Conservation (phyloP, 2,797 vertebrate genomes). For the Falco columbarius region DNA sequence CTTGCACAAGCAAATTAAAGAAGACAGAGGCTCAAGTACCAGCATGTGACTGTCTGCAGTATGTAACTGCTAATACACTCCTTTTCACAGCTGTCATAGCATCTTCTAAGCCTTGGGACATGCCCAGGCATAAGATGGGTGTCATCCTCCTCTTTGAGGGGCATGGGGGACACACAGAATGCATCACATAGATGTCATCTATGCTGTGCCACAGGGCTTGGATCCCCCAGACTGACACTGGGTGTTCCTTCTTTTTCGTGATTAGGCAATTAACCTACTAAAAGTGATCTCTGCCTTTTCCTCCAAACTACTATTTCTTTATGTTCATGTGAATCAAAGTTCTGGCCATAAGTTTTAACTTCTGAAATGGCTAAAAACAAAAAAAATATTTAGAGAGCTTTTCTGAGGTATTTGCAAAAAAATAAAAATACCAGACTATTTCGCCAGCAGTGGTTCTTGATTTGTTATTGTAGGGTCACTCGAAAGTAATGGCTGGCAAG, state of each 20-base stretch:
- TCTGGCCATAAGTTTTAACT: background rate
- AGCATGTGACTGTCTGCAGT: background rate
- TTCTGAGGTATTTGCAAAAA: background rate
- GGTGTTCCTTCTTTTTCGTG: background rate
- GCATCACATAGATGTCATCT: background rate
- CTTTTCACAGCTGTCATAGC: background rate
- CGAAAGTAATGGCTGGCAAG: slow-evolving; percentile 27
- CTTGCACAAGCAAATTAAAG: background rate
- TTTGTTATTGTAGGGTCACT: slow-evolving; percentile 58
- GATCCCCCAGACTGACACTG: background rate
- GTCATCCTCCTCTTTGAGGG: background rate
- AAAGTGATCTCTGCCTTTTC: background rate
- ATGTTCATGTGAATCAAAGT: background rate
- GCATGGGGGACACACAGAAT: background rate
- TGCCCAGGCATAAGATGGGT: background rate
- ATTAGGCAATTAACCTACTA: background rate
- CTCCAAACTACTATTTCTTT: background rate
- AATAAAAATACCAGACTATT: background rate
- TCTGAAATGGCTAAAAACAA: background rate
- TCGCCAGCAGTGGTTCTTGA: background rate
- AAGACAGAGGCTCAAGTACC: background rate
- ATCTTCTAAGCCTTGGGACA: background rate
- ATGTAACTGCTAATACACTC: background rate
- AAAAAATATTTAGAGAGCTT: background rate
- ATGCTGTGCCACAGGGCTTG: background rate